Percentiles rank a stretch among this genome's conserved stretches.
Evolutionary conservation across 2,888 invertebrate species (phyloP).

Genomic region (Standfussiana lucernea): DNA sequence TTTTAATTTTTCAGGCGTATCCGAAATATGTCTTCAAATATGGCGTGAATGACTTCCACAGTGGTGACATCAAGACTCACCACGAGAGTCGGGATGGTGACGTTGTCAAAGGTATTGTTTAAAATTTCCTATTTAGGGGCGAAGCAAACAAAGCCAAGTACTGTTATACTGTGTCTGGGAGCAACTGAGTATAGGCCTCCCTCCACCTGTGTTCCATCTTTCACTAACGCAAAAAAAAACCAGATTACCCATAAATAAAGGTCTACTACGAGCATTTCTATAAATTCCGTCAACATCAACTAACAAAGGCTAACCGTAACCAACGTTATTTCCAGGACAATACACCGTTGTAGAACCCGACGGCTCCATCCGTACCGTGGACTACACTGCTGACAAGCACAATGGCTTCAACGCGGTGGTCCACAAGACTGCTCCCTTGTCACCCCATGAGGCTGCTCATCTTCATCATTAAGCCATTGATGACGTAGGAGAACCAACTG

Average conservation of each 20-base stretch:
- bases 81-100: conserved; percentile 90
- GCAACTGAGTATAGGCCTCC: not conserved
- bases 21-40: conserved; percentile 91
- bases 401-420: conserved; percentile 89
- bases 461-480: conserved; percentile 69
- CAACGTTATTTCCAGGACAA: conserved; percentile 78
- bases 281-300: not conserved
- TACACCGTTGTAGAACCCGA: conserved; percentile 89
- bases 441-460: conserved; percentile 84
- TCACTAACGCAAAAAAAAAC: too few relatives aligned
- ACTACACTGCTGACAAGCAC: conserved; percentile 89
- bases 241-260: not conserved
- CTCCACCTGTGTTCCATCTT: not conserved
- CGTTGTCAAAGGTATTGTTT: conserved; percentile 85
- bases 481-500: conserved; percentile 16
- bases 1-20: conserved; percentile 89
- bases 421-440: conserved; percentile 86
- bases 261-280: not conserved
- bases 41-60: conserved; percentile 91
- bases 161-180: not conserved
- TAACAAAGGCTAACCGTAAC: not conserved
- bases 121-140: not conserved
- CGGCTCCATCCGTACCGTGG: conserved; percentile 88
- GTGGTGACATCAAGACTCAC: conserved; percentile 91
- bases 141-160: not conserved